A percentile compares a stretch with the other conserved stretches of the same genome.
Conservation (phyloP, 2,113 vertebrate species). For the Plestiodon gilberti region DNA sequence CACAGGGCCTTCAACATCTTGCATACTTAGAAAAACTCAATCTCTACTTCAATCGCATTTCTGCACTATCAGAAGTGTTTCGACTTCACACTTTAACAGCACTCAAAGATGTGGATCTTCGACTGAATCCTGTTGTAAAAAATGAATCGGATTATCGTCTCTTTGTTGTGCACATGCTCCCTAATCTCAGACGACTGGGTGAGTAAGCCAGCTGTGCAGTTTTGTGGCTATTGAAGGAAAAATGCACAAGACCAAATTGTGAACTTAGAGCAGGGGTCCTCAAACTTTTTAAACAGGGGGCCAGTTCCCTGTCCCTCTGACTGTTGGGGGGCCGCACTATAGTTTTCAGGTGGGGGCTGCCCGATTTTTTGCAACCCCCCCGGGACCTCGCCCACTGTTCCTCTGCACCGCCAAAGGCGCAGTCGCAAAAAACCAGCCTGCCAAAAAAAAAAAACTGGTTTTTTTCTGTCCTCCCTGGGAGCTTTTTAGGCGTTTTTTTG, state of each 20-base stretch:
- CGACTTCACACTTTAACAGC: conserved; percentile 70
- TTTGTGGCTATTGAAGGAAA: background rate
- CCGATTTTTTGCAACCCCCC: no score
- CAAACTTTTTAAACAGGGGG: no score
- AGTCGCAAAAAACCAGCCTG: no score
- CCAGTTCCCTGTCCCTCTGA: no score
- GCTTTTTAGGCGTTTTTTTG: no score
- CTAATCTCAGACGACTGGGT: conserved; percentile 79
- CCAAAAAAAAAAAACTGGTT: no score
- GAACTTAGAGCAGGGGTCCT: background rate
- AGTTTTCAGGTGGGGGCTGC: no score
- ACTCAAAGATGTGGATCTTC: conserved; percentile 80
- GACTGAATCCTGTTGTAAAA: conserved; percentile 82
- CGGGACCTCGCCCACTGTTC: no score
- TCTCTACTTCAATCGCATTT: conserved; percentile 82
- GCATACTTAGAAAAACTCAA: conserved; percentile 78
- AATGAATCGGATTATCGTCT: conserved; percentile 76
- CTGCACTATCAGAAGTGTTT: conserved; percentile 77
- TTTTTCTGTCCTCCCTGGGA: no score
- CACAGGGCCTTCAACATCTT: conserved; percentile 81
- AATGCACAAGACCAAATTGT: background rate
- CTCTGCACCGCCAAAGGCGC: no score
- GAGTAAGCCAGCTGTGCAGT: conserved; percentile 9
- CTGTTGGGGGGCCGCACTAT: no score
- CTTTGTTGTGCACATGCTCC: conserved; percentile 77